Percentiles rank a stretch among this genome's conserved stretches.
phyloP scores from a whole-genome alignment of 1,140 invertebrate species.

The Orchesella cincta region DNA sequence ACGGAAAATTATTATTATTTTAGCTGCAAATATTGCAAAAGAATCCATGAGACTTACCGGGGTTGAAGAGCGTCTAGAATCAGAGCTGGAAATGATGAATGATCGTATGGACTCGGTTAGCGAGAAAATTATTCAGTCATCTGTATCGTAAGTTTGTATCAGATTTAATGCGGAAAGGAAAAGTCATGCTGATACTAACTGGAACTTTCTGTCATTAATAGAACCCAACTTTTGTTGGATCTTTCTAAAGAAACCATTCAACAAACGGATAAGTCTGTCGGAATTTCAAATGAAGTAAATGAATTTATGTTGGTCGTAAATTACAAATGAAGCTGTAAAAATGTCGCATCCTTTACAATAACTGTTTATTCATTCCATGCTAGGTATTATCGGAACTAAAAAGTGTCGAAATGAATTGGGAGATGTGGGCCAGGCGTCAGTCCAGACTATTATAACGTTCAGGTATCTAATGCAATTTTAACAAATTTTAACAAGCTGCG shows the following conservation, averaged over 20 bases:
- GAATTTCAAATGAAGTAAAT: conserved; percentile 30
- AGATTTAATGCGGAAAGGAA: too few species aligned
- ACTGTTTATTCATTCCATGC: too few species aligned
- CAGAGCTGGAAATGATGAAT: conserved; percentile 39
- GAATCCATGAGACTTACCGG: background rate
- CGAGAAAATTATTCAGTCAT: conserved; percentile 44
- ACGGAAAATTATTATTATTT: too few species aligned
- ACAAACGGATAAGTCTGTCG: conserved; percentile 36
- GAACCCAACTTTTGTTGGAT: conserved; percentile 38
- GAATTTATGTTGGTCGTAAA: background rate
- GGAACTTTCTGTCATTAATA: too few species aligned
- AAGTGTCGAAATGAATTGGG: conserved; percentile 43
- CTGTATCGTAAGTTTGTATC: conserved; percentile 41
- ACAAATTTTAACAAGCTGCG: too few species aligned
- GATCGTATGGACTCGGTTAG: conserved; percentile 35
- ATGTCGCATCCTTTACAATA: too few species aligned
- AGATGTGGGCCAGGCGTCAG: conserved; percentile 47
- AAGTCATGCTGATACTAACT: too few species aligned
- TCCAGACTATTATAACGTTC: conserved; percentile 46
- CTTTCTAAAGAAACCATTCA: conserved; percentile 41
- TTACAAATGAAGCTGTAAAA: too few species aligned
- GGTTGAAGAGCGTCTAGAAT: conserved; percentile 38
- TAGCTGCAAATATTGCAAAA: conserved; percentile 7
- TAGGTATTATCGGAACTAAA: conserved; percentile 41
- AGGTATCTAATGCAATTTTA: too few species aligned